These are phyloP conservation scores for Tonatia bakeri DNA, from an alignment of 2,113 vertebrate species.

Conservation along the genomic window DNA sequence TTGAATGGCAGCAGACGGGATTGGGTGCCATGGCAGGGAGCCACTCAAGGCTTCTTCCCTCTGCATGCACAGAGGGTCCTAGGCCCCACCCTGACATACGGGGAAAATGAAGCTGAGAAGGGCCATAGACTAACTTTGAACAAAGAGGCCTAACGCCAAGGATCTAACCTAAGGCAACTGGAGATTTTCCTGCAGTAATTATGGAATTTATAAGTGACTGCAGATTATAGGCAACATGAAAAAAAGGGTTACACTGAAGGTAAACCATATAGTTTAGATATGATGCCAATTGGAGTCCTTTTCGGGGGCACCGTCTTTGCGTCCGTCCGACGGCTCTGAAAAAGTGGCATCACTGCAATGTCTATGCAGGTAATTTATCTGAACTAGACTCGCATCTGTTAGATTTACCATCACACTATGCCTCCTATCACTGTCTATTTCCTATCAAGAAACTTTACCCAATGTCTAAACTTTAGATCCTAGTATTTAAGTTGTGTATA, in stretches of 20 bases:
- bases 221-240: background rate
- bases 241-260: background rate
- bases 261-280: background rate
- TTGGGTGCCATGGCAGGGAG: background rate
- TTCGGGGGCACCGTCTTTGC: background rate
- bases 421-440: rapidly evolving
- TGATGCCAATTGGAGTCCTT: background rate
- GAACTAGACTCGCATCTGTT: background rate
- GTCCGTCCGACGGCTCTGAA: background rate
- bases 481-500: background rate
- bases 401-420: background rate
- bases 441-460: background rate
- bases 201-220: background rate
- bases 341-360: no score
- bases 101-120: background rate
- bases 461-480: background rate
- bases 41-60: no score
- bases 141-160: background rate
- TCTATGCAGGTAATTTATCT: no score
- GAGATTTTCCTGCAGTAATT: background rate
- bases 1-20: background rate
- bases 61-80: background rate
- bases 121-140: background rate
- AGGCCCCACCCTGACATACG: background rate
- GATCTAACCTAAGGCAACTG: background rate